Conservation (phyloP, 2,797 vertebrate species). For the Nyctibius grandis region DNA sequence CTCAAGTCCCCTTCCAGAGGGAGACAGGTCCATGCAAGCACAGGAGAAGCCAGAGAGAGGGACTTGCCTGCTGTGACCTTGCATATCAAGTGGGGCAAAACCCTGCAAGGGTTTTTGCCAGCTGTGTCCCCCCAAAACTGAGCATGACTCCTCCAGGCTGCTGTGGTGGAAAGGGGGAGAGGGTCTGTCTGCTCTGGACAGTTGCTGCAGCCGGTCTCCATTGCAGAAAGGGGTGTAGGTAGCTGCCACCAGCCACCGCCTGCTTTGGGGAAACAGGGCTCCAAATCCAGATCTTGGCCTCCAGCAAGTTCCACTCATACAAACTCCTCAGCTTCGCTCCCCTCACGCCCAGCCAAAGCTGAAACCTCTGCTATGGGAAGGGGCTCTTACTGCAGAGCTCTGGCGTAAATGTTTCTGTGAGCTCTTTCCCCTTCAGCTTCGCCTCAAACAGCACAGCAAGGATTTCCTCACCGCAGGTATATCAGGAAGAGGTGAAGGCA, state of each 20-base stretch:
- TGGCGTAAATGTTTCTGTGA: neutral
- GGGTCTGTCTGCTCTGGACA: neutral
- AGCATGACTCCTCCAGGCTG: neutral
- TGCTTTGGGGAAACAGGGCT: neutral
- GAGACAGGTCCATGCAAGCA: neutral
- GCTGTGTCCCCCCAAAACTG: neutral
- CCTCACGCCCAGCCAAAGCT: neutral
- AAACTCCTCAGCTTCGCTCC: neutral
- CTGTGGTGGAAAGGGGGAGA: neutral
- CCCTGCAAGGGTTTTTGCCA: fast-evolving
- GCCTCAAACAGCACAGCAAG: neutral
- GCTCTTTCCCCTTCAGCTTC: neutral
- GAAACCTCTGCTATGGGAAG: neutral
- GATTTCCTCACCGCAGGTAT: neutral
- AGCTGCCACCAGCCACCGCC: neutral
- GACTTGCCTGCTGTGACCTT: neutral
- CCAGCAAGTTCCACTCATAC: neutral
- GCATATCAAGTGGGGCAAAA: neutral
- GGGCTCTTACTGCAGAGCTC: neutral
- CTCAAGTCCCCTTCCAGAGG: neutral
- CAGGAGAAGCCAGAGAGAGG: neutral
- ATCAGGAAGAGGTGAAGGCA: neutral
- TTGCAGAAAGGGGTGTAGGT: neutral
- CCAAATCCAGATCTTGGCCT: neutral
- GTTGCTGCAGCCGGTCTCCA: neutral